Conservation (phyloP, 2,888 invertebrate genomes). For the Troides oblongomaculatus region DNA sequence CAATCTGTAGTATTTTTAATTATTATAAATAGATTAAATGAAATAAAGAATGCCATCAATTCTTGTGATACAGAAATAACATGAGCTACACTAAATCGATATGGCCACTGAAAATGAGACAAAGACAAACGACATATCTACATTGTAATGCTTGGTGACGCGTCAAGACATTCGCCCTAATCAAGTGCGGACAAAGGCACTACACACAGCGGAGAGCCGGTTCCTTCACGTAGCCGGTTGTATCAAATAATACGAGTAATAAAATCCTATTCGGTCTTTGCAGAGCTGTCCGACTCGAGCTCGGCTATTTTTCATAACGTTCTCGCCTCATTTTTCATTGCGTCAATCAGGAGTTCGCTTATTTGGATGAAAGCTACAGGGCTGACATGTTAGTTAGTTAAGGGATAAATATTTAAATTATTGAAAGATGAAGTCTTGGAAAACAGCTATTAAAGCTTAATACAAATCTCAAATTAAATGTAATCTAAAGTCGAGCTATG, state of each 20-base stretch:
- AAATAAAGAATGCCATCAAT: constrained; percentile 10
- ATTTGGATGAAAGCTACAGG: constrained; percentile 52
- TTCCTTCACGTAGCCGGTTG: constrained; percentile 48
- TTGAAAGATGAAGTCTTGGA: neutral
- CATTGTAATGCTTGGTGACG: constrained; percentile 44
- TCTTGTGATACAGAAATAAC: constrained; percentile 23
- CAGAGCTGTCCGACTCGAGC: constrained; percentile 58
- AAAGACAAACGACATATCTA: constrained; percentile 61
- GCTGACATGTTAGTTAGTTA: constrained; percentile 44
- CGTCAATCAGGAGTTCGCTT: constrained; percentile 68
- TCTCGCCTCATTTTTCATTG: constrained; percentile 78
- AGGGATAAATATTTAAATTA: neutral
- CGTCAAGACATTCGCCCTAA: constrained; percentile 57
- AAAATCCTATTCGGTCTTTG: constrained; percentile 62
- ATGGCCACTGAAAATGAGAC: constrained; percentile 56
- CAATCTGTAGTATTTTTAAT: neutral
- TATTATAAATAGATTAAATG: neutral
- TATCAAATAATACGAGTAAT: constrained; percentile 76
- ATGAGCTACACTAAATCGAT: constrained; percentile 17
- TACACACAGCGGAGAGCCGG: constrained; percentile 53
- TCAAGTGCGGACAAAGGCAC: constrained; percentile 51
- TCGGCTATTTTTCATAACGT: constrained; percentile 76
- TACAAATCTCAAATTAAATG: neutral
- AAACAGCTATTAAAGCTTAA: neutral
- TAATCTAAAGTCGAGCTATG: no score